Evolutionary conservation across 2,113 vertebrate species (phyloP), one percentile per base, ranked within the genome.

Genomic region (Rana temporaria): DNA sequence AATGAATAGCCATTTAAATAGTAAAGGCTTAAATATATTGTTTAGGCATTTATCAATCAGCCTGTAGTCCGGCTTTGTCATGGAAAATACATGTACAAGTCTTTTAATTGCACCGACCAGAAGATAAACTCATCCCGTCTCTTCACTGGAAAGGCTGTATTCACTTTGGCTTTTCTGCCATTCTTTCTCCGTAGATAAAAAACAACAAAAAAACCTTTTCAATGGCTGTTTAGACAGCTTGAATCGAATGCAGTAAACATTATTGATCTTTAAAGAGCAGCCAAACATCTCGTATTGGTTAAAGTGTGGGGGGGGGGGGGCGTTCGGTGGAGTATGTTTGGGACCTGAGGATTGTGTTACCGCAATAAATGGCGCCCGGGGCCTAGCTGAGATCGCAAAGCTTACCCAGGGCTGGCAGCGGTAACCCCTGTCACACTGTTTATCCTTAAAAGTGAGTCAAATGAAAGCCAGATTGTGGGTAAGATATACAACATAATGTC

Each of bases 381-480:
- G 77, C 71, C 67, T 62, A 78, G 85, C 74, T 68, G 68, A 78
- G 81, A 78, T 42, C 65, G 85, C 60, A 85, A 3, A 1, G 79
- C 56, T 82, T 86, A 81, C 19, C 60, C 84, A 86, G 76, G 57
- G 86, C 86, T 0, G 14, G 84, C 81, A 78, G 84, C 73, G 87
- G 88, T 90, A 91, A 85, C 86, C 74, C 68, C 70, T 75, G 85
- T 59, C 78, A 32, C 78, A 71, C 76, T 83, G 81, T 83, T 84
- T 64, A 85, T 69, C 65, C 69, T 53, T 84, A 85, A 89, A 79
- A 67, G 85, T 81, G 86, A 86, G 72, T 79, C 78, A 89, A 90
- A 90, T 89, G 87, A 89, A 90, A 86, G 82, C 86, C 89, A 89
- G 86, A 88, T 88, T 89, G 89, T 87, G 87, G 87, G 79, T 88